Base-by-base conservation (phyloP, 2,888 invertebrate genomes). In the Pelosia muscerda region DNA sequence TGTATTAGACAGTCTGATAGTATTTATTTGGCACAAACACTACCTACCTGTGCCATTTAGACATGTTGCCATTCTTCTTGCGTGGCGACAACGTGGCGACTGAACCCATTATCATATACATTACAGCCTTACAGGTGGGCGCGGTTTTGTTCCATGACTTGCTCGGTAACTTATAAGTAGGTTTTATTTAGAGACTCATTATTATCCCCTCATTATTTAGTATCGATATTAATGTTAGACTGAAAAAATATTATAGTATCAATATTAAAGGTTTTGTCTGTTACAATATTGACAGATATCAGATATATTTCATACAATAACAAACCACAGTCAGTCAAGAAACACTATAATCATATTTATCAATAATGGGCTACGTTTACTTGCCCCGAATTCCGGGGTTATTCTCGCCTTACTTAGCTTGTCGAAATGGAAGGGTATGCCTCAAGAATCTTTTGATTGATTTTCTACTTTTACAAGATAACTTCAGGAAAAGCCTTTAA, bases 391-490 rank as follows among this genome's bases (percentile, higher is more conserved):
- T 19, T 6, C 8, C 8, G 38, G 38, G 0, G 19, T 42, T 19
- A 42, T 1, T 13, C 11, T 42, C 38, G 15, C 4, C 38, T 38
- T 10, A 34, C 34, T 34, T 42, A 42, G 42, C 42, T 42, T 42
- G 19, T 42, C 15, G 15, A 42, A 42, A 19, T 19, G 19, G 19
- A 19, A 19, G 15, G 49, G 19, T 9, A n/a, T 9, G 49, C 49
- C 49, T n/a, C n/a, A n/a, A 49, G n/a, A 49, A 49, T 49, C 42
- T 42, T 42, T 42, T 42, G 42, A 80, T 80, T 74, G 75, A 69
- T 65, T 73, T 68, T 63, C 69, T 77, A 77, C 70, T 81, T 82
- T 79, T 79, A 78, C 69, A 73, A 78, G 74, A 77, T 84, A 76
- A 81, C 79, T 76, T 72, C 78, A 61, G 31, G 63, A 34, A 78